Evolutionary conservation across 1,140 invertebrate genomes (phyloP), one percentile per base, ranked within the genome.

Genomic region (Drosophila sp.): DNA sequence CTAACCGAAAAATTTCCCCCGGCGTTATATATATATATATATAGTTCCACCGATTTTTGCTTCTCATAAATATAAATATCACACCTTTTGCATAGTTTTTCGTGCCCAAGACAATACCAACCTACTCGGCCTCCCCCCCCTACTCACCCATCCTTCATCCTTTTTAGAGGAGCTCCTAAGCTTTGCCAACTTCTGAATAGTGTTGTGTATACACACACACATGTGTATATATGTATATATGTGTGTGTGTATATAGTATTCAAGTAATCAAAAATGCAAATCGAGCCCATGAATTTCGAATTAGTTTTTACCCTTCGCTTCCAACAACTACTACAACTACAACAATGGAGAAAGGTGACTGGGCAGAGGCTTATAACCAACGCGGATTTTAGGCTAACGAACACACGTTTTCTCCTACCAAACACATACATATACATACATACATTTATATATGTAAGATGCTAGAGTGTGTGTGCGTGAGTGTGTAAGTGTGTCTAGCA

Each of bases 271-370:
- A 87, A 87, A 87, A 87, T 87, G 83, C 83, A 87, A 87, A 87
- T 87, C 83, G 83, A 87, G 83, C 83, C 83, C 83, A 87, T 87
- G 83, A 87, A 87, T 87, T 87, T 89, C 84, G 84, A 83, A 87
- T 87, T 87, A 87, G 84, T 87, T 87, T 87, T 87, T 80, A 87
- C 83, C 83, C 79, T 47, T 66, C 56, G 30, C 57, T 50, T 61
- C 29, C 72, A 64, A 11, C 66, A 68, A 55, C 78, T 69, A 47
- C 38, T 66, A 75, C 40, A 57, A 32, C 44, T 33, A 76, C 68
- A 61, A 74, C 65, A 62, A 4, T 27, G 35, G 10, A 1, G 11
- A 60, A 25, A 41, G 29, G 23, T 35, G 44, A 44, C n/a, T 30
- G 17, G 56, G 60, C 41, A 65, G 55, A 44, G 70, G 69, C 80